Conservation (phyloP, 2,113 vertebrate species). For the Porphyrio hochstetteri region DNA sequence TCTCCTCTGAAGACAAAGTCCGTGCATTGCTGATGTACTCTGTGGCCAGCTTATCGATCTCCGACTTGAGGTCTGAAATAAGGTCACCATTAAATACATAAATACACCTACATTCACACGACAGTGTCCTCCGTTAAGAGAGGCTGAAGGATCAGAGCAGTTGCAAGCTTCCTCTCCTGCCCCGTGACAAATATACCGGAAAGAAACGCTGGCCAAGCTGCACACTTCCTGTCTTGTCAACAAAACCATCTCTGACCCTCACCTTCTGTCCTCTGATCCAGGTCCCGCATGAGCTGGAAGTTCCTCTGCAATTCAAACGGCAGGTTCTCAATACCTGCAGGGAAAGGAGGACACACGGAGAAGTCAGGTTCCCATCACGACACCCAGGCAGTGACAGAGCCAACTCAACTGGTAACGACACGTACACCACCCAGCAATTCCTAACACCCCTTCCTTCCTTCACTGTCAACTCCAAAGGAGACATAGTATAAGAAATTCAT, state of each 20-base stretch:
- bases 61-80: slow-evolving; percentile 90
- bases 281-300: slow-evolving; percentile 96
- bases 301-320: slow-evolving; percentile 97
- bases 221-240: neutral
- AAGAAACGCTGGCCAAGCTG: neutral
- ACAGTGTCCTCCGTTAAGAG: neutral
- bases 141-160: neutral
- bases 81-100: neutral
- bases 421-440: neutral
- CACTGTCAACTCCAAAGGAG: neutral
- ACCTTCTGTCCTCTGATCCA: slow-evolving; percentile 98
- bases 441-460: neutral
- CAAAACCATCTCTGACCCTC: neutral
- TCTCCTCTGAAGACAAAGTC: slow-evolving; percentile 89
- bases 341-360: neutral
- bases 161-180: neutral
- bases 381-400: neutral
- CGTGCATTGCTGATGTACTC: slow-evolving; percentile 92
- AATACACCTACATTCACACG: neutral
- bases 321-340: slow-evolving; percentile 93
- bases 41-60: slow-evolving; percentile 92
- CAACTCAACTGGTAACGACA: neutral
- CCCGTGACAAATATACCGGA: neutral
- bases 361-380: neutral
- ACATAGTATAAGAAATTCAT: neutral